Evolutionary conservation across 2,888 invertebrate genomes (phyloP), one percentile per base, ranked within the genome.

Genomic region (Ceratothoa steindachneri): DNA sequence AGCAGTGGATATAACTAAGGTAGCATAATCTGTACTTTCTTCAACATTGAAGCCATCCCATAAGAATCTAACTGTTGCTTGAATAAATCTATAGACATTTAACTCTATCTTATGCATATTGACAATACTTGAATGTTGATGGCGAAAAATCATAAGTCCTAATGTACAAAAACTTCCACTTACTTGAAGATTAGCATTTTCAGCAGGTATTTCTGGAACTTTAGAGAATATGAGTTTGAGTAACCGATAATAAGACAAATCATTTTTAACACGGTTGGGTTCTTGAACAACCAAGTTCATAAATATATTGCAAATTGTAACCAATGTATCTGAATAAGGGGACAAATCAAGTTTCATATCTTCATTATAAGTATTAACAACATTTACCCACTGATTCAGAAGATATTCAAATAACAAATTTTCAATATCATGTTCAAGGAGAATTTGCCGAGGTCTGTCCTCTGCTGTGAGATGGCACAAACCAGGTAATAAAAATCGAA

Each of bases 41-140:
- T 95, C 95, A 74, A 94, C 89, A 82, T 89, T 92, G 84, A 93
- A 94, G 0, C 95, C 95, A 85, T 95, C 93, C 95, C 95, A 95
- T 1, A 95, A 86, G 83, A 95, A 95, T 80, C 94, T 87, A 78
- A 95, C 93, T 19, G 93, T 93, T 0, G 92, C 90, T 83, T 93
- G 93, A 79, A 94, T 92, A 83, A 93, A 80, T 41, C 78, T 73
- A 55, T 75, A 77, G 29, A 80, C 75, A n/a, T 73, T 74, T 67
- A 77, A 79, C 29, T 79, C 77, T n/a, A 29, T n/a, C 30, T 60
- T 65, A 1, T 74, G 71, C 0, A 78, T 68, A 51, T 72, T 72
- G 60, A 73, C 77, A 19, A 80, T 75, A 31, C 74, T 73, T 9
- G 67, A 77, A 29, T 77, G 72, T 66, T 81, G 81, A 82, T 93